Percentiles rank a stretch among this genome's conserved stretches.
These are phyloP conservation scores for Thymallus thymallus DNA, from an alignment of 2,113 vertebrate species.

Conservation along the genomic window DNA sequence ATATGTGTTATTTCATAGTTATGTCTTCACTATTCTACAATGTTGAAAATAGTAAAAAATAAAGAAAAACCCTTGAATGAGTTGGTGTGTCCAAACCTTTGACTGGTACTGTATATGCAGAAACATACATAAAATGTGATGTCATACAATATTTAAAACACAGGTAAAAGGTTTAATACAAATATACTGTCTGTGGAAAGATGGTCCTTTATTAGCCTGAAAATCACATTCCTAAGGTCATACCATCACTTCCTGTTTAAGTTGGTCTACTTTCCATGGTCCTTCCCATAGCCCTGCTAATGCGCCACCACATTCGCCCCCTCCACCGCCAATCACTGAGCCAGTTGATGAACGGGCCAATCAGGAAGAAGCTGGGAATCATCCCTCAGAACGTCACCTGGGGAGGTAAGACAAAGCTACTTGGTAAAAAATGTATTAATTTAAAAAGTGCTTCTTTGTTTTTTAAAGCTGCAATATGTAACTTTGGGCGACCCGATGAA, in stretches of 20 bases:
- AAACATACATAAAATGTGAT: not conserved
- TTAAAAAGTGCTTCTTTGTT: not conserved
- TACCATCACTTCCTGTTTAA: not conserved
- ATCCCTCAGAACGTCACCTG: slow-evolving; percentile 88
- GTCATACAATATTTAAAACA: not conserved
- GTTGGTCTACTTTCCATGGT: not conserved
- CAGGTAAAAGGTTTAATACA: not conserved
- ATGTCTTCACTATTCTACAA: no score
- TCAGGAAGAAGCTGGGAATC: slow-evolving; percentile 85
- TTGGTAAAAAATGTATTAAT: not conserved
- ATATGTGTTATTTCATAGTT: no score
- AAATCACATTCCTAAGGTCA: not conserved
- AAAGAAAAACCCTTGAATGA: no score
- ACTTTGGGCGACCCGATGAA: not conserved
- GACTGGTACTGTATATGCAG: no score
- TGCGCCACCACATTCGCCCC: slow-evolving; percentile 71
- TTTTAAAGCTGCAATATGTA: not conserved
- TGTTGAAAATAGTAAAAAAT: no score
- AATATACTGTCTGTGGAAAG: not conserved
- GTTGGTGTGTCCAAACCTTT: no score
- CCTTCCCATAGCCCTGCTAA: slow-evolving; percentile 69
- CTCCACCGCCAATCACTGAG: slow-evolving; percentile 76
- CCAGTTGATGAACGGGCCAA: slow-evolving; percentile 90
- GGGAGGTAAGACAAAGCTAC: slow-evolving; percentile 81
- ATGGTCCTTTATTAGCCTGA: not conserved